Evolutionary conservation across 2,113 vertebrate genomes (phyloP).

Genomic region (Anarhynchus alexandrinus): DNA sequence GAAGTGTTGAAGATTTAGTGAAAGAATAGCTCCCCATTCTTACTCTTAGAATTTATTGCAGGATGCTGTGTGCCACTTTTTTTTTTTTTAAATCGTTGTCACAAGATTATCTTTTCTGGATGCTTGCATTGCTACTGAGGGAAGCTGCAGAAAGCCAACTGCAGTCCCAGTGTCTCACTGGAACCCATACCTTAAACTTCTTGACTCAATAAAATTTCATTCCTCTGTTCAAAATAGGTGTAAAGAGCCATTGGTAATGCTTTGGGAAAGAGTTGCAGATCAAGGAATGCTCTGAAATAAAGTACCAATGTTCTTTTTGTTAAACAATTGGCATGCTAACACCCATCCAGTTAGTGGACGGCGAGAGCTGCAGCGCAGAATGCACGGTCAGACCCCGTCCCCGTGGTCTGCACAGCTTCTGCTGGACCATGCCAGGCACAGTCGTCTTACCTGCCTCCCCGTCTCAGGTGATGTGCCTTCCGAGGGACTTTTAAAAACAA

Average conservation of each 20-base stretch:
- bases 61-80: too few relatives aligned
- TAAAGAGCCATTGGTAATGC: background rate
- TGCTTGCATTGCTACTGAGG: background rate
- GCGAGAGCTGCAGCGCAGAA: background rate
- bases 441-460: background rate
- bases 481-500: background rate
- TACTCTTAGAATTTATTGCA: background rate
- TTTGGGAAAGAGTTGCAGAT: background rate
- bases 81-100: background rate
- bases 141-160: too few relatives aligned
- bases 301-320: background rate
- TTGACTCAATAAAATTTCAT: background rate
- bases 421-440: too few relatives aligned
- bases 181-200: background rate
- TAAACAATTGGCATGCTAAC: background rate
- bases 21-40: background rate
- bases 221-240: background rate
- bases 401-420: too few relatives aligned
- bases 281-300: background rate
- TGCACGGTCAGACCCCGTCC: background rate
- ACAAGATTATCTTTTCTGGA: background rate
- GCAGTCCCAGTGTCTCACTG: background rate
- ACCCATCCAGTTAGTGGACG: background rate
- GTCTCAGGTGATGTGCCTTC: background rate
- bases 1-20: background rate